Conservation (phyloP, 2,797 vertebrate species). For the Lacerta bilineata region DNA sequence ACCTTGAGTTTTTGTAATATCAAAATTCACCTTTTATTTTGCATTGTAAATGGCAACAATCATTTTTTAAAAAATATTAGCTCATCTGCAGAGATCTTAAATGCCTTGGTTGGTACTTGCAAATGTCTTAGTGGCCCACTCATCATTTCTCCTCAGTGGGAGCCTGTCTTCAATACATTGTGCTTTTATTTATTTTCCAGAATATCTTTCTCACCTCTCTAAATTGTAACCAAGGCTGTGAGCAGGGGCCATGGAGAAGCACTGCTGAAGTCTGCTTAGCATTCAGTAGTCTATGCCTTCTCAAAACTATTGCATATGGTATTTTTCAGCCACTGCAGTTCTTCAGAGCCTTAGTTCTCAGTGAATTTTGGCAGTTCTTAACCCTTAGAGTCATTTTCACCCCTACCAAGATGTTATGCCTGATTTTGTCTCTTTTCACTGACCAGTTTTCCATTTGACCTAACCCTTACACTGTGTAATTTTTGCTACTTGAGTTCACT, state of each 20-base stretch:
- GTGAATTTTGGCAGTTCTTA: not conserved
- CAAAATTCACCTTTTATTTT: not conserved
- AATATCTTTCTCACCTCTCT: not conserved
- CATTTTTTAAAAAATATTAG: not conserved
- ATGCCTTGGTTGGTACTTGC: not conserved
- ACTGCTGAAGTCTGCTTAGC: not conserved
- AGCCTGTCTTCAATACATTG: not conserved
- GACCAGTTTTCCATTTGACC: not conserved
- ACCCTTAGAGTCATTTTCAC: not conserved
- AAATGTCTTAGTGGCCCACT: not conserved
- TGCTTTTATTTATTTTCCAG: not conserved
- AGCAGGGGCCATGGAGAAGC: not conserved
- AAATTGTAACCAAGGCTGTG: not conserved
- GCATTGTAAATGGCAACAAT: slow-evolving; percentile 12
- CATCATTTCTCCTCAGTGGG: slow-evolving; percentile 12
- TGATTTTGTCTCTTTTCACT: not conserved
- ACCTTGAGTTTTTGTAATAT: slow-evolving; percentile 15
- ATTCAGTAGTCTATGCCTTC: not conserved
- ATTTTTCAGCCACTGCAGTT: not conserved
- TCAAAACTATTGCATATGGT: not conserved
- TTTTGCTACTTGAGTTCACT: not conserved
- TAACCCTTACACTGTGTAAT: not conserved
- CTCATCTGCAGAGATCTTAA: not conserved
- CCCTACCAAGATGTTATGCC: not conserved
- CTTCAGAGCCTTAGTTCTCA: not conserved